Conservation (phyloP, 35 echinoderm and acorn worm species). For the Heliocidaris tuberculata region DNA sequence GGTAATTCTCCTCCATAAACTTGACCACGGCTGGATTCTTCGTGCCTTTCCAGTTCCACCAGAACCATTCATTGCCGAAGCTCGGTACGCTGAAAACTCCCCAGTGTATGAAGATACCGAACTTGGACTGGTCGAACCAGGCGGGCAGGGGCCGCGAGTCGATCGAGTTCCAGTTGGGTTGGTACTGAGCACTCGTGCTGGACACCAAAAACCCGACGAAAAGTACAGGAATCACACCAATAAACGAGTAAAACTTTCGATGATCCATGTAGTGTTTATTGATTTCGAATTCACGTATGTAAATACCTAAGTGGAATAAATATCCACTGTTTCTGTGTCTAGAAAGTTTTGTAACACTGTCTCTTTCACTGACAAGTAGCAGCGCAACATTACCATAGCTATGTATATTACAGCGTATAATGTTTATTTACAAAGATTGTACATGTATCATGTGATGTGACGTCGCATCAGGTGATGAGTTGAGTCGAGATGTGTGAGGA, state of each 20-base stretch:
- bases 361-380: too few species aligned
- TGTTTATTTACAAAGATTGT: too few species aligned
- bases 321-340: too few species aligned
- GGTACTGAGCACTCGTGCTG: constrained; percentile 50
- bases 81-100: constrained; percentile 84
- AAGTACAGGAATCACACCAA: not conserved
- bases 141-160: constrained; percentile 76
- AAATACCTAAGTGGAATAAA: too few species aligned
- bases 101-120: constrained; percentile 93
- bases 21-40: constrained; percentile 22
- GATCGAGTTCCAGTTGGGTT: constrained; percentile 89
- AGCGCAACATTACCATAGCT: too few species aligned
- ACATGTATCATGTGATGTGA: too few species aligned
- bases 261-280: not conserved
- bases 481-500: too few species aligned
- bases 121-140: constrained; percentile 85
- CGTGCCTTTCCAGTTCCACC: constrained; percentile 75
- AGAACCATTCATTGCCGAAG: constrained; percentile 86
- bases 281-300: too few species aligned
- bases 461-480: too few species aligned
- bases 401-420: too few species aligned
- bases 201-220: not conserved
- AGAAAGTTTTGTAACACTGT: too few species aligned
- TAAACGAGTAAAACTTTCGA: not conserved
- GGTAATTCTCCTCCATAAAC: constrained; percentile 85